phyloP scores from a whole-genome alignment of 1,140 invertebrate genomes.

The Thaumetopoea pityocampa region DNA sequence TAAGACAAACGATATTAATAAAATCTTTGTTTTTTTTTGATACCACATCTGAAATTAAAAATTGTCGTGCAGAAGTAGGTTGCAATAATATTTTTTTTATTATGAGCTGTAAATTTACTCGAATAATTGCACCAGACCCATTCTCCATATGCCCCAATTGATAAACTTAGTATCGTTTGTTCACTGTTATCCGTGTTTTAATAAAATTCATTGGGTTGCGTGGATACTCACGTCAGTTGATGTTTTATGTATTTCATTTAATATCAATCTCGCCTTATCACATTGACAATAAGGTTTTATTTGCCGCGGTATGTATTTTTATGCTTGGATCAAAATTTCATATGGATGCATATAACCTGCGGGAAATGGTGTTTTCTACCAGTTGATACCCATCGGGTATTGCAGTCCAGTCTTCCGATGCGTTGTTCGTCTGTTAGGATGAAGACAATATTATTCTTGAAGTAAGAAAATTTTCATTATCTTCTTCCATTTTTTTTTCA shows the following conservation, averaged over 20 bases:
- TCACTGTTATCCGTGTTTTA: constrained; percentile 25
- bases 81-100: too few relatives aligned
- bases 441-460: constrained; percentile 49
- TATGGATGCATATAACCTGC: constrained; percentile 50
- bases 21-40: too few relatives aligned
- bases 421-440: constrained; percentile 14
- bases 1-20: too few relatives aligned
- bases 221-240: constrained; percentile 40
- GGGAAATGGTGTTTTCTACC: constrained; percentile 31
- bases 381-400: constrained; percentile 34
- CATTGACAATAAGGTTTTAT: constrained; percentile 26
- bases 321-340: constrained; percentile 27
- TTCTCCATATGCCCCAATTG: constrained; percentile 8
- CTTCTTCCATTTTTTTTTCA: too few relatives aligned
- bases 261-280: constrained; percentile 20
- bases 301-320: constrained; percentile 29
- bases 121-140: constrained; percentile 7
- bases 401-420: constrained; percentile 14
- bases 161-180: constrained; percentile 6
- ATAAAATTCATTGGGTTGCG: constrained; percentile 61
- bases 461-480: too few relatives aligned
- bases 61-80: too few relatives aligned
- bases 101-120: too few relatives aligned
- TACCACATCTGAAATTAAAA: too few relatives aligned
- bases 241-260: constrained; percentile 58